phyloP scores from a whole-genome alignment of 2,113 vertebrate genomes.

The Silurus meridionalis region DNA sequence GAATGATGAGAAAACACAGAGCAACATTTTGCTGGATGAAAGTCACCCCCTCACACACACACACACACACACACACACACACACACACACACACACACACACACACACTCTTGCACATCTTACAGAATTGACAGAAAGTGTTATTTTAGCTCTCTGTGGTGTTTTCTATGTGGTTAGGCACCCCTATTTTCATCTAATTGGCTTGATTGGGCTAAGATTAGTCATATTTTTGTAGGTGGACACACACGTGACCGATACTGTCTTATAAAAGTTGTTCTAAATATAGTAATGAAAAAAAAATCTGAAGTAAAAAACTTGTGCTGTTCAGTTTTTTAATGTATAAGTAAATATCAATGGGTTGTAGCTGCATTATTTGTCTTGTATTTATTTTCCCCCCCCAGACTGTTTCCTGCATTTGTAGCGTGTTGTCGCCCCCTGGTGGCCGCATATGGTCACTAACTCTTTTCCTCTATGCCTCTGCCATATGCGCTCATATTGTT shows the following conservation, averaged over 20 bases:
- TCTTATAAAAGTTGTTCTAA: neutral
- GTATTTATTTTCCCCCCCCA: too few species aligned
- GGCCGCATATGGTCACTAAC: constrained; percentile 14
- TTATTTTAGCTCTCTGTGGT: constrained; percentile 1
- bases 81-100: too few species aligned
- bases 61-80: too few species aligned
- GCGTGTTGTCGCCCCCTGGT: constrained; percentile 42
- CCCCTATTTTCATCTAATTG: constrained; percentile 20
- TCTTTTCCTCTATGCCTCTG: neutral
- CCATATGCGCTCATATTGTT: constrained; percentile 32
- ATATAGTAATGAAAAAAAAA: neutral
- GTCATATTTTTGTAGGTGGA: constrained; percentile 1
- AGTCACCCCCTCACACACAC: neutral
- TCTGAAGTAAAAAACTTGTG: neutral
- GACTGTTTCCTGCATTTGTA: neutral
- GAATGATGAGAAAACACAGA: neutral
- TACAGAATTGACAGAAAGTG: constrained; percentile 7
- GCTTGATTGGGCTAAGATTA: constrained; percentile 31
- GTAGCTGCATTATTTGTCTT: neutral
- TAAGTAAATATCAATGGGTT: neutral
- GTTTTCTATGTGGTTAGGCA: constrained; percentile 15
- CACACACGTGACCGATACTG: neutral
- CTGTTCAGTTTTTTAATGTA: neutral
- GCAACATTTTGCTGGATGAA: neutral
- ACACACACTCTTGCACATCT: neutral